These are phyloP conservation scores for Chromoteleia sp. DNA, from an alignment of 2,888 invertebrate species.

Conservation along the genomic window DNA sequence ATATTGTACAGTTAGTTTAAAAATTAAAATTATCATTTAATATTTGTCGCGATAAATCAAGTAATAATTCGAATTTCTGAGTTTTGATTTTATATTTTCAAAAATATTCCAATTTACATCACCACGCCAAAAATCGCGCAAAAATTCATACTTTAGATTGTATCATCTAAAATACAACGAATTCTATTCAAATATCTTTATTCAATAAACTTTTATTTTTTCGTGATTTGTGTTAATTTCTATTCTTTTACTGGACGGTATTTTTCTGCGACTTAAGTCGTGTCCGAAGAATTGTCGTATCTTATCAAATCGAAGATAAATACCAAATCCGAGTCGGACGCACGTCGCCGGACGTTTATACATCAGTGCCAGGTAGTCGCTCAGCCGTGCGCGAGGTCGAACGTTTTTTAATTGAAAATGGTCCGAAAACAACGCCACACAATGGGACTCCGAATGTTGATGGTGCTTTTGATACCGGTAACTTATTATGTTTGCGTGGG, in stretches of 20 bases:
- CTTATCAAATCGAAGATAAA: conserved; percentile 61
- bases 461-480: conserved; percentile 78
- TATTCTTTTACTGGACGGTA: background rate
- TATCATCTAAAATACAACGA: too few relatives aligned
- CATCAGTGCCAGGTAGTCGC: conserved; percentile 72
- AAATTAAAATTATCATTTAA: too few relatives aligned
- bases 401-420: conserved; percentile 71
- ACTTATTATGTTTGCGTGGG: conserved; percentile 78
- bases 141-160: too few relatives aligned
- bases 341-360: conserved; percentile 53
- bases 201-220: too few relatives aligned
- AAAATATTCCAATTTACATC: too few relatives aligned
- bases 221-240: too few relatives aligned
- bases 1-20: too few relatives aligned
- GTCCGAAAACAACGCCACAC: conserved; percentile 77
- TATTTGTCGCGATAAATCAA: too few relatives aligned
- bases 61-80: too few relatives aligned
- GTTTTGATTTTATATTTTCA: too few relatives aligned
- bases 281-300: conserved; percentile 31
- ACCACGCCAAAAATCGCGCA: too few relatives aligned
- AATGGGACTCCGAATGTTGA: conserved; percentile 78
- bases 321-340: conserved; percentile 61
- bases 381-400: conserved; percentile 1
- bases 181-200: too few relatives aligned
- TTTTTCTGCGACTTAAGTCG: conserved; percentile 21